phyloP scores from a whole-genome alignment of 1,140 invertebrate genomes.

The Pygmarrhopalites habei region DNA sequence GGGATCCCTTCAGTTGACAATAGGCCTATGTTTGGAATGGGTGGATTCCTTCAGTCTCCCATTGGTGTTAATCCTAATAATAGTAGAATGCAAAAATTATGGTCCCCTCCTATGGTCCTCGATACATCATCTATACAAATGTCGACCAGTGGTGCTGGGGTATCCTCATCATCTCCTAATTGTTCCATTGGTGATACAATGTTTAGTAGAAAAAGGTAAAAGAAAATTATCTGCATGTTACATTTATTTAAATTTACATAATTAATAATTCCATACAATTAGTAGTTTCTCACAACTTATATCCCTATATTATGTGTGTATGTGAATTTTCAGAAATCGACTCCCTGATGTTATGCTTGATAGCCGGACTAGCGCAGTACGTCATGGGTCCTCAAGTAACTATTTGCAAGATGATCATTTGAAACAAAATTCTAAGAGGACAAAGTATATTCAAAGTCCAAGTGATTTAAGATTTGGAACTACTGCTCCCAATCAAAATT shows the following conservation, averaged over 20 bases:
- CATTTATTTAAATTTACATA: too few species aligned
- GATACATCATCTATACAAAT: background rate
- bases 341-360: conserved; percentile 8
- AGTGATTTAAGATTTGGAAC: background rate
- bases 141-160: background rate
- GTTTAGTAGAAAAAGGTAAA: background rate
- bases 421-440: conserved; percentile 14
- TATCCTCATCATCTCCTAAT: background rate
- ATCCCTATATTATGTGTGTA: background rate
- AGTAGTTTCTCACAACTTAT: background rate
- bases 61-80: background rate
- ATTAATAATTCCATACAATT: too few species aligned
- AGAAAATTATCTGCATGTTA: background rate
- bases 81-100: background rate
- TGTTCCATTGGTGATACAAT: background rate
- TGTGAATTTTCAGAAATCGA: conserved; percentile 13
- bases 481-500: background rate
- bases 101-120: background rate
- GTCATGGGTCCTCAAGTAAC: background rate
- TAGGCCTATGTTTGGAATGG: background rate
- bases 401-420: conserved; percentile 2
- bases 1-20: background rate
- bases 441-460: conserved; percentile 8
- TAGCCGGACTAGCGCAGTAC: conserved; percentile 2
- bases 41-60: background rate